A percentile compares a stretch with the other conserved stretches of the same genome.
These are phyloP conservation scores for Pentalonia nigronervosa DNA, from an alignment of 1,140 invertebrate species.

Conservation along the genomic window DNA sequence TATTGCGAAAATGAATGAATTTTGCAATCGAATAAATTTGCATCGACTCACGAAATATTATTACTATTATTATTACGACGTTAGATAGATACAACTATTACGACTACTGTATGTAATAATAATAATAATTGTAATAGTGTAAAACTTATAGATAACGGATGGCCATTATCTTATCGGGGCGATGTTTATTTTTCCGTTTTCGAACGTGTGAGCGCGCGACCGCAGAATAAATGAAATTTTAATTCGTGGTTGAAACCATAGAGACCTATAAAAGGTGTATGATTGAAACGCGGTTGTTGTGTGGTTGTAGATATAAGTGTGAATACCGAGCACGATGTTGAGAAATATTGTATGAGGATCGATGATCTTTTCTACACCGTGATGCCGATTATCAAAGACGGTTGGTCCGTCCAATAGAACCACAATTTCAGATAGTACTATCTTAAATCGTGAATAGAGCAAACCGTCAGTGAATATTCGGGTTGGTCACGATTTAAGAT, in stretches of 20 bases:
- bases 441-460: no score
- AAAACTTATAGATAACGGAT: neutral
- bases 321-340: no score
- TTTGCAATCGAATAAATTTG: conserved; percentile 6
- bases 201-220: neutral
- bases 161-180: neutral
- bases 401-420: neutral
- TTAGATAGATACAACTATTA: neutral
- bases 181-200: neutral
- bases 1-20: conserved; percentile 33
- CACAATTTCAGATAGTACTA: no score
- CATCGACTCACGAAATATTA: conserved; percentile 12
- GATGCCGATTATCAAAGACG: no score
- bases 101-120: neutral
- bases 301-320: neutral
- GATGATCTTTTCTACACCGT: no score
- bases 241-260: neutral
- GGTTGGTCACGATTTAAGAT: no score
- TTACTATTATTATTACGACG: conserved; percentile 9
- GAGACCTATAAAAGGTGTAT: no score
- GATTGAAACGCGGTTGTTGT: no score
- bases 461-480: no score
- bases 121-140: neutral
- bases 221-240: neutral
- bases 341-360: no score